Evolutionary conservation across 1,140 invertebrate genomes (phyloP).

Genomic region (Magallana ariakensis): DNA sequence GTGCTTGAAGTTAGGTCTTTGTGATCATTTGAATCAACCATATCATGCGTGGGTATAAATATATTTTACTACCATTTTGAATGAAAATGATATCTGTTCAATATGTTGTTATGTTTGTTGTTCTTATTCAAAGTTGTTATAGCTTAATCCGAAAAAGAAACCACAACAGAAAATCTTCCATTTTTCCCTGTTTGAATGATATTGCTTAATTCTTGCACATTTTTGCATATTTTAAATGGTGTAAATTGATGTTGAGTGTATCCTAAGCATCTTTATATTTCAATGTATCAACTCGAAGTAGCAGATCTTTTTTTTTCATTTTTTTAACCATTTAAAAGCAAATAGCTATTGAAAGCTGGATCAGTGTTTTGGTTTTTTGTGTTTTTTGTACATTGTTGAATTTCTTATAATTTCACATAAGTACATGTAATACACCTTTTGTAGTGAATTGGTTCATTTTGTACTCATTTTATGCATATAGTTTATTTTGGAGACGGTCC

Average conservation of each 20-base stretch:
- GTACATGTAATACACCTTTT: not conserved
- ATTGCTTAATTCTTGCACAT: slow-evolving; percentile 13
- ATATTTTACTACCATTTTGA: not conserved
- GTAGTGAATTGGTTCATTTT: not conserved
- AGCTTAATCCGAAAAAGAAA: slow-evolving; percentile 30
- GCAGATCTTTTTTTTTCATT: too few species aligned
- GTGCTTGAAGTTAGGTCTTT: not conserved
- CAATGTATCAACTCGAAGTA: too few species aligned
- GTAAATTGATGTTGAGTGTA: too few species aligned
- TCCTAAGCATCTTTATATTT: too few species aligned
- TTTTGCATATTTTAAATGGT: not conserved
- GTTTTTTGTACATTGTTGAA: not conserved
- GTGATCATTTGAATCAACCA: slow-evolving; percentile 30
- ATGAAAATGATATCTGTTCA: not conserved
- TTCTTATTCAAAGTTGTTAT: slow-evolving; percentile 13
- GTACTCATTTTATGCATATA: slow-evolving; percentile 15
- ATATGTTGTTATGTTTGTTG: slow-evolving; percentile 34
- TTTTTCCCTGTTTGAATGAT: slow-evolving; percentile 14
- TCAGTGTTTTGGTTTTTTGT: not conserved
- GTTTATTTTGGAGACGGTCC: slow-evolving; percentile 16
- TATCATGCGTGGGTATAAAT: slow-evolving; percentile 16
- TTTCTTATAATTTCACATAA: too few species aligned
- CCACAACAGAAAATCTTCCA: slow-evolving; percentile 5
- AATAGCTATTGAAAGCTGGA: too few species aligned
- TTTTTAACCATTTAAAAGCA: too few species aligned